These are phyloP conservation scores for Coecobrya sp. DNA, from an alignment of 2,888 invertebrate species.

Conservation along the genomic window DNA sequence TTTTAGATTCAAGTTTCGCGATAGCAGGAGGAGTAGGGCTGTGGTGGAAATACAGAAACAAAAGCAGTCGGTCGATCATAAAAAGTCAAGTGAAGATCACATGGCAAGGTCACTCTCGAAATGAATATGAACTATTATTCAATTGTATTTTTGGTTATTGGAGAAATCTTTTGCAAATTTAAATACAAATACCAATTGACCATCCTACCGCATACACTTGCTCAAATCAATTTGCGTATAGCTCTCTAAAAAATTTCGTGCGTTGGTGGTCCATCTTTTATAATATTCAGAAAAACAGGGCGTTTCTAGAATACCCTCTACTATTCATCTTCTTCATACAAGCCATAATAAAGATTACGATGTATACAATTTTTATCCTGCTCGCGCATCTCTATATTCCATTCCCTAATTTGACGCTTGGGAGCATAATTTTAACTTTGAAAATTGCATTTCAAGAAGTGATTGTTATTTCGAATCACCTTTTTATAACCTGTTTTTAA, in stretches of 20 bases:
- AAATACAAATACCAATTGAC: not conserved
- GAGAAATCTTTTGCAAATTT: no score
- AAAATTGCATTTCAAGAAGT: slow-evolving; percentile 1
- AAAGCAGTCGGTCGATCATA: no score
- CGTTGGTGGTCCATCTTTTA: slow-evolving; percentile 17
- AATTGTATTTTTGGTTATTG: no score
- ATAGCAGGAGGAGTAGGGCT: no score
- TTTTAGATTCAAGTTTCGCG: slow-evolving; percentile 17
- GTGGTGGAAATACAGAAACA: no score
- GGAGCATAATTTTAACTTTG: not conserved
- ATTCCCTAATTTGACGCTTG: slow-evolving; percentile 1
- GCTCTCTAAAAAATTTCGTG: no score
- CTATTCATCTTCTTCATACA: not conserved
- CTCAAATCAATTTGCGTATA: not conserved
- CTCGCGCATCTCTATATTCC: no score
- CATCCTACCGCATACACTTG: slow-evolving; percentile 1
- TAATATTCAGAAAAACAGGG: not conserved
- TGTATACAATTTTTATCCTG: slow-evolving; percentile 1
- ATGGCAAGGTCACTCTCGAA: not conserved
- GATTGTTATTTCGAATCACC: not conserved
- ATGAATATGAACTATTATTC: no score
- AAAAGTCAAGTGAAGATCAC: not conserved
- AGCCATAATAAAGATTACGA: not conserved
- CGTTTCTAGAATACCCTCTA: slow-evolving; percentile 21
- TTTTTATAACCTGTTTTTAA: not conserved